These are phyloP conservation scores for Melospiza georgiana DNA, from an alignment of 2,113 vertebrate genomes.

Conservation along the genomic window DNA sequence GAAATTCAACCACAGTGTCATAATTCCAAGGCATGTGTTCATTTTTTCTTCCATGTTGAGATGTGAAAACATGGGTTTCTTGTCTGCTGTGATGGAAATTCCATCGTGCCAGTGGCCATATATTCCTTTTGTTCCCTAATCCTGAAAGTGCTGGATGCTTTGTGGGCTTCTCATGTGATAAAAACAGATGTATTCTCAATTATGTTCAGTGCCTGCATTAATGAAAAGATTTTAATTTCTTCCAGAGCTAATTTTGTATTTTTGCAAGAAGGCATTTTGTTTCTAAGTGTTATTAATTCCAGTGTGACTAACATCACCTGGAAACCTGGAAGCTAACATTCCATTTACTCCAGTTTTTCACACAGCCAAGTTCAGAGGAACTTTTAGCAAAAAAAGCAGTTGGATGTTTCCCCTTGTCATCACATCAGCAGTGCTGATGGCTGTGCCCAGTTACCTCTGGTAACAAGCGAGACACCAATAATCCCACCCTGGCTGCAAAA, in stretches of 20 bases:
- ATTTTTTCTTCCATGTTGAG: background rate
- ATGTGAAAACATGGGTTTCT: slow-evolving; percentile 47
- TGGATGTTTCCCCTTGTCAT: background rate
- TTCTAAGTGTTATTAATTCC: background rate
- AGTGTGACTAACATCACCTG: slow-evolving; percentile 25
- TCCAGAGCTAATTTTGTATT: background rate
- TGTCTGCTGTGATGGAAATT: slow-evolving; percentile 38
- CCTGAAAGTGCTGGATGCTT: background rate
- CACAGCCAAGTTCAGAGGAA: background rate
- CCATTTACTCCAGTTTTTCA: slow-evolving; percentile 7
- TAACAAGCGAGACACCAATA: background rate
- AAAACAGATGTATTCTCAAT: background rate
- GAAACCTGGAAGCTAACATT: slow-evolving; percentile 17
- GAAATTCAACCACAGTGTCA: slow-evolving; percentile 56
- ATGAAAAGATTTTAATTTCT: background rate
- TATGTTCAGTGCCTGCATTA: background rate
- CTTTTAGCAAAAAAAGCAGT: background rate
- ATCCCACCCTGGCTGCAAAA: background rate
- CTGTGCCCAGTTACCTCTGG: slow-evolving; percentile 7
- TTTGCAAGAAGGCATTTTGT: background rate
- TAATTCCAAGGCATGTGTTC: slow-evolving; percentile 25
- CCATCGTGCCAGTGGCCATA: fast-evolving
- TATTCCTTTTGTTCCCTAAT: background rate
- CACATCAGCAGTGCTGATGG: background rate
- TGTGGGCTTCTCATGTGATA: background rate